Evolutionary conservation across 2,797 vertebrate genomes (phyloP).

Genomic region (Ataeniobius toweri): DNA sequence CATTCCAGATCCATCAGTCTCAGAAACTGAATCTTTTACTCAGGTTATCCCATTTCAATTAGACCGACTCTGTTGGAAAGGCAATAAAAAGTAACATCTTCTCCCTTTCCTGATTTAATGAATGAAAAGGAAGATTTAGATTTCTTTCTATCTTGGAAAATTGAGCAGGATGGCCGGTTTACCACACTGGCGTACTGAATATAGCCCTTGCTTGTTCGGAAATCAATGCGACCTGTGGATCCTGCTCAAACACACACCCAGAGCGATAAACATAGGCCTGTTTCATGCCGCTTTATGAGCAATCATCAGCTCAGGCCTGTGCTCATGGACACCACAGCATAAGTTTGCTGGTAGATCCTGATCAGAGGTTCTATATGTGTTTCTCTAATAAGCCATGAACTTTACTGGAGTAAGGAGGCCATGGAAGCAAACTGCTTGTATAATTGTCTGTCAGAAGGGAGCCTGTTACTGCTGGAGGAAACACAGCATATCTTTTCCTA

Average conservation of each 20-base stretch:
- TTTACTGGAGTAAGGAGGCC: conserved; percentile 71
- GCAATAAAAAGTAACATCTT: neutral
- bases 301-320: conserved; percentile 32
- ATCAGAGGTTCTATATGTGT: conserved; percentile 61
- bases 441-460: conserved; percentile 83
- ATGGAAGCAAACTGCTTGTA: conserved; percentile 80
- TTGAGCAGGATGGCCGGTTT: conserved; percentile 43
- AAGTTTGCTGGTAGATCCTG: conserved; percentile 51
- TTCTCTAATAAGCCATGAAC: conserved; percentile 76
- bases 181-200: neutral
- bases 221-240: conserved; percentile 45
- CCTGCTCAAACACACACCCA: conserved; percentile 10
- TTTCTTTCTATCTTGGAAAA: conserved; percentile 10
- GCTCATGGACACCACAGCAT: conserved; percentile 14
- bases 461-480: conserved; percentile 69
- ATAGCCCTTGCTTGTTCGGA: conserved; percentile 13
- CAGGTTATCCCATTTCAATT: too few relatives aligned
- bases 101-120: neutral
- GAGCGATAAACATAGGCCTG: conserved; percentile 15
- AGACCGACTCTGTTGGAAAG: neutral
- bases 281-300: conserved; percentile 35
- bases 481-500: conserved; percentile 71
- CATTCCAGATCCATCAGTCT: neutral
- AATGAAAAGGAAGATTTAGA: conserved; percentile 11
- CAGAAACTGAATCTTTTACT: neutral